Evolutionary conservation across 2,888 invertebrate genomes (phyloP).

Genomic region (Aleiodes leptofemur): DNA sequence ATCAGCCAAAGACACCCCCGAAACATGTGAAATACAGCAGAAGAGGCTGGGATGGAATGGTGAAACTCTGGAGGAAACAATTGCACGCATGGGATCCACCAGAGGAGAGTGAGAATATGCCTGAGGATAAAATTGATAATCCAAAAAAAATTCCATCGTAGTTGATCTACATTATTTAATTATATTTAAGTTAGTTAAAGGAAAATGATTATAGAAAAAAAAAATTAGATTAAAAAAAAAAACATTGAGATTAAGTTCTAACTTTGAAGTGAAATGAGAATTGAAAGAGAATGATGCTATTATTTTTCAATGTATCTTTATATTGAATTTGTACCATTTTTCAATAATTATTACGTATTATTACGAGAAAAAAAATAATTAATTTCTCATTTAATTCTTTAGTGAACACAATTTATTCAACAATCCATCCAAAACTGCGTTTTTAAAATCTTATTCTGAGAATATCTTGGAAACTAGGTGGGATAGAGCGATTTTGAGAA

Average conservation of each 20-base stretch:
- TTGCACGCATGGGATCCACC: constrained; percentile 88
- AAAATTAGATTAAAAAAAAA: neutral
- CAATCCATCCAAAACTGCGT: no score
- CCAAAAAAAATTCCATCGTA: constrained; percentile 38
- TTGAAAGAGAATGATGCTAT: neutral
- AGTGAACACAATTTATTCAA: no score
- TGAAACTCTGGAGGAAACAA: constrained; percentile 90
- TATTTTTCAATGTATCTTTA: constrained; percentile 22
- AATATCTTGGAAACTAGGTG: no score
- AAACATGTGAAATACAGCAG: constrained; percentile 92
- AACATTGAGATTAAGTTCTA: neutral
- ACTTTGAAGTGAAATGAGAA: constrained; percentile 4
- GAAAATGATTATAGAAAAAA: constrained; percentile 2
- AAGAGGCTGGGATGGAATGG: constrained; percentile 93
- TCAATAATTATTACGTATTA: constrained; percentile 16
- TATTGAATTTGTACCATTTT: constrained; percentile 14
- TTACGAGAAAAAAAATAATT: constrained; percentile 7
- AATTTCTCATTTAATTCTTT: neutral
- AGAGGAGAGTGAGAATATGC: constrained; percentile 54
- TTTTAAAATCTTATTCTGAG: no score
- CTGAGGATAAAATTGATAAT: constrained; percentile 45
- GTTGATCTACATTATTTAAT: neutral
- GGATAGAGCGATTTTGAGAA: no score
- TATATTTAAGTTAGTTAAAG: constrained; percentile 13
- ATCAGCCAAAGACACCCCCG: constrained; percentile 93